Conservation (phyloP, 2,113 vertebrate species). For the Callipepla squamata region DNA sequence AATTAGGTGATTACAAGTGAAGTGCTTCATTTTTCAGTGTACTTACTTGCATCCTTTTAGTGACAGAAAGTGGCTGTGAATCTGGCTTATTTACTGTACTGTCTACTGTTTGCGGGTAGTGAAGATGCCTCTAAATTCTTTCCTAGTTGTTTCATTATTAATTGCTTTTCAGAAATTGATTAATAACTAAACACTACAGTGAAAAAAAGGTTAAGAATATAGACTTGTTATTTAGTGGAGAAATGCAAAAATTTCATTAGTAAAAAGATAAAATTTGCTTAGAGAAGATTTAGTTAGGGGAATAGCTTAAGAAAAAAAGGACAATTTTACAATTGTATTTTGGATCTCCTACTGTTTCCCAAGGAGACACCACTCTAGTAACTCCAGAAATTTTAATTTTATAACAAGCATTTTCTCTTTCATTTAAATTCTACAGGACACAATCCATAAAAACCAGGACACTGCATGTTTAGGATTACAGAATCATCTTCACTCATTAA, state of each 20-base stretch:
- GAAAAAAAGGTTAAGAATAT: background rate
- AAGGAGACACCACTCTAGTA: background rate
- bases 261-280: background rate
- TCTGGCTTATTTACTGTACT: background rate
- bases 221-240: background rate
- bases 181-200: background rate
- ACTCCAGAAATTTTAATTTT: background rate
- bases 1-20: background rate
- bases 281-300: background rate
- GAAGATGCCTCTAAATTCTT: background rate
- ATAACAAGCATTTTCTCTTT: background rate
- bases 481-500: background rate
- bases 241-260: background rate
- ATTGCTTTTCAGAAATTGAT: background rate
- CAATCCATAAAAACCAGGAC: background rate
- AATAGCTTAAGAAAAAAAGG: background rate
- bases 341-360: background rate
- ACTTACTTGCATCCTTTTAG: background rate
- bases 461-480: background rate
- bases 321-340: background rate
- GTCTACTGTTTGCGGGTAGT: background rate
- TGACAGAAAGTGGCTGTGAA: background rate
- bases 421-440: accelerated
- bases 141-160: background rate
- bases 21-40: background rate